Conservation (phyloP, 2,113 vertebrate genomes). For the Macaca fascicularis region DNA sequence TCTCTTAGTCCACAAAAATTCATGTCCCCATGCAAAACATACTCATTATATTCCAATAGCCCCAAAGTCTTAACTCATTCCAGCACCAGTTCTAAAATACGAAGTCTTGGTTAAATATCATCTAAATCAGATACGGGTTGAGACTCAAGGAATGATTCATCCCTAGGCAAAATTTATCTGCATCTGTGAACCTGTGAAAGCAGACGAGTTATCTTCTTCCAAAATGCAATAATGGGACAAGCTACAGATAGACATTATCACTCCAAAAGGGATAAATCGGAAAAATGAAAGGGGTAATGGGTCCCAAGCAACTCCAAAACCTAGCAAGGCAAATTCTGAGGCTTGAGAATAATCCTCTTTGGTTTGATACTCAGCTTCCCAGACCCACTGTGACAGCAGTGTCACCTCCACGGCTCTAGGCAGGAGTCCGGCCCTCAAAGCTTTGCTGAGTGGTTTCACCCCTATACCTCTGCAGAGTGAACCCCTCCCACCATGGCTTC, state of each 20-base stretch:
- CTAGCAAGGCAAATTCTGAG: neutral
- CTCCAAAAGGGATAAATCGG: neutral
- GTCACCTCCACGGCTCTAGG: neutral
- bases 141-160: neutral
- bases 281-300: neutral
- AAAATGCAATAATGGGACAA: neutral
- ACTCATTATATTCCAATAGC: neutral
- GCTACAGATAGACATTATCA: neutral
- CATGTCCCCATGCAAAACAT: neutral
- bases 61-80: neutral
- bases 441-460: neutral
- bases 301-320: neutral
- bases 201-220: neutral
- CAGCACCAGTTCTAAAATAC: neutral
- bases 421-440: neutral
- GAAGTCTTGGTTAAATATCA: neutral
- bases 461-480: neutral
- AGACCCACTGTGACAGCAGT: neutral
- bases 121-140: neutral
- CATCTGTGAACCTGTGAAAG: neutral
- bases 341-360: neutral
- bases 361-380: neutral
- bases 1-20: neutral
- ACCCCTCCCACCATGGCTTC: neutral
- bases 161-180: neutral